phyloP scores from a whole-genome alignment of 2,888 invertebrate species.

The Apamea crenata region DNA sequence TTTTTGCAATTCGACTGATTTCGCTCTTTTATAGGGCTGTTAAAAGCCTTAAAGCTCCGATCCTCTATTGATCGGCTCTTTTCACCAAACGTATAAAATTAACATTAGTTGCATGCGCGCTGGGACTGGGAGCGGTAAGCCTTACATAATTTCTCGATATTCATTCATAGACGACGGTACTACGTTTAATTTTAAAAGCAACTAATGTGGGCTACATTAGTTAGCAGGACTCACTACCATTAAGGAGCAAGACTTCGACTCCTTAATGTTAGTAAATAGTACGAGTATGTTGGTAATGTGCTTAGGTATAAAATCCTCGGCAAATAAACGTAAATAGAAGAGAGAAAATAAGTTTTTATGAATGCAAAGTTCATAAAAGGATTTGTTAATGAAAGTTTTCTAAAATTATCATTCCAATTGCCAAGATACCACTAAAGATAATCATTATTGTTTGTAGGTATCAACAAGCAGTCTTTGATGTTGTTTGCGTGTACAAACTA shows the following conservation, averaged over 20 bases:
- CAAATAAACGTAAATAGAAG: background rate
- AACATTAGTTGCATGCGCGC: conserved; percentile 8
- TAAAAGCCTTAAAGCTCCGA: conserved; percentile 58
- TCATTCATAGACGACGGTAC: conserved; percentile 28
- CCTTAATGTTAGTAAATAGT: conserved; percentile 18
- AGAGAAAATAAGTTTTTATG: conserved; percentile 5
- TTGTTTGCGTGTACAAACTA: conserved; percentile 4
- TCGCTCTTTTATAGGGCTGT: conserved; percentile 76
- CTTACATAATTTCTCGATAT: conserved; percentile 38
- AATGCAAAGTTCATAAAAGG: background rate
- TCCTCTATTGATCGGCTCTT: background rate
- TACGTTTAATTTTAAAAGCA: conserved; percentile 20
- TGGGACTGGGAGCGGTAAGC: conserved; percentile 6
- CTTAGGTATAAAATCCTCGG: conserved; percentile 25
- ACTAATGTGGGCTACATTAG: too few relatives aligned
- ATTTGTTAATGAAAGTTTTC: background rate
- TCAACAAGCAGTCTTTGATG: background rate
- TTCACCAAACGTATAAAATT: background rate
- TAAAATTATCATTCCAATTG: background rate
- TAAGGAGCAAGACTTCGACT: conserved; percentile 3
- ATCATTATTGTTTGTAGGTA: background rate
- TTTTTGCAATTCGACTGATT: conserved; percentile 80
- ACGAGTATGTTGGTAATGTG: background rate
- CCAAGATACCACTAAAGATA: background rate
- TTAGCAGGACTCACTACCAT: conserved; percentile 10